Base-by-base conservation (phyloP, 2,888 invertebrate species). In the Eucera pruinosa region DNA sequence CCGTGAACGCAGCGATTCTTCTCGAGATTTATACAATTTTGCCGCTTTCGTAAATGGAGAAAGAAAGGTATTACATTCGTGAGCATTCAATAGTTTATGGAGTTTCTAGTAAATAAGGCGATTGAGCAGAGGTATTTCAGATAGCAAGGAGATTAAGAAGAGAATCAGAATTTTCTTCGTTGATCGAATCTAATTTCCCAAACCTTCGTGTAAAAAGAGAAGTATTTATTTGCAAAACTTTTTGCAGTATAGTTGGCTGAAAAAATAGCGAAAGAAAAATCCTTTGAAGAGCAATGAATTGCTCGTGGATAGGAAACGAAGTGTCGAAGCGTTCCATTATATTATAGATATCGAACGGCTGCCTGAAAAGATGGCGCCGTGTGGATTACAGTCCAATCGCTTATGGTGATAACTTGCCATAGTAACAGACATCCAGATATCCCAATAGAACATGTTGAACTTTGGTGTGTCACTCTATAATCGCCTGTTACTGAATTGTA, bases 341-440 rank as follows among this genome's bases (percentile, higher is more conserved):
- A 9, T n/a, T 23, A 15, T 7, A 4, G 11, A 62, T 36, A 50
- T 6, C 11, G 2, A 25, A 25, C n/a, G n/a, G 25, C 36, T 13
- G 0, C 27, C 13, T 18, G 48, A 62, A 62, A 50, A 25, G 18
- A 20, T 9, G 62, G 48, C 23, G 25, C 62, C 25, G 9, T 2
- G 2, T 58, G 43, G 60, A 61, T 61, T 61, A 61, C 20, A 13
- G 1, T 11, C 18, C 27, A 62, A 62, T 62, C 62, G 18, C 18
- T 62, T 43, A 39, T 27, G 4, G 15, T 7, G 11, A 27, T 62
- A 50, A 39, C 5, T 61, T 33, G 48, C 20, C 43, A 7, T 7
- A 2, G 18, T n/a, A 13, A 5, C 33, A 23, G 36, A n/a, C 50
- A 27, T 13, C 25, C 18, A 48, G 23, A 20, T 7, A 2, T 0